Evolutionary conservation across 2,888 invertebrate species (phyloP), one percentile per base, ranked within the genome.

Genomic region (Acholoe squamosa): DNA sequence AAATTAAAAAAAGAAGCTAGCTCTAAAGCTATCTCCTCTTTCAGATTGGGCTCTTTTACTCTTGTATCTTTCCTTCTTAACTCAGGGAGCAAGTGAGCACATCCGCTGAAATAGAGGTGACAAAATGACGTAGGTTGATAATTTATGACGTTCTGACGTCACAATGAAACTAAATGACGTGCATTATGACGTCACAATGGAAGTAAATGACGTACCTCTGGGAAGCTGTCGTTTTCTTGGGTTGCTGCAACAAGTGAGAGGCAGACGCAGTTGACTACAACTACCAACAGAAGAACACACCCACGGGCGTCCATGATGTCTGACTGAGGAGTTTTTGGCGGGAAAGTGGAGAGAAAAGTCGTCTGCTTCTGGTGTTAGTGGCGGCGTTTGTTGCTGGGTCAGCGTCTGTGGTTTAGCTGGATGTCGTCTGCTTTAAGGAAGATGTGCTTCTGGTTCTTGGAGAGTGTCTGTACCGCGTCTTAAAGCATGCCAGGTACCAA

Each of bases 231-330:
- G 14, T 22, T 56, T 86, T 86, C 86, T 86, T 86, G 86, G 19
- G 52, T 19, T 25, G 86, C 86, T 52, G 54, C 52, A 54, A 86
- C 25, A 22, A 86, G 52, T 1, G 54, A 31, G 28, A 86, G 19
- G 54, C 86, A 86, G 14, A 86, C 86, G 52, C 86, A 86, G 86
- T 86, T 86, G 28, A 86, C 52, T 25, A 86, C 22, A 7, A 86
- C 86, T 5, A 86, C 52, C 54, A 54, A 51, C 12, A 86, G 52
- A 54, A 86, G n/a, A n/a, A 86, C 28, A 54, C 86, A 86, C 16
- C 86, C 86, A 25, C 86, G 52, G 54, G 25, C n/a, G 52, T 86
- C 86, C 86, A 86, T 86, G 52, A 16, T 86, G 52, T 7, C 31
- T 10, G 28, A 16, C 22, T 28, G 3, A 16, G 86, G 25, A 19